Evolutionary conservation across 2,113 vertebrate genomes (phyloP), one percentile per base, ranked within the genome.

Genomic region (Oryzias celebensis): DNA sequence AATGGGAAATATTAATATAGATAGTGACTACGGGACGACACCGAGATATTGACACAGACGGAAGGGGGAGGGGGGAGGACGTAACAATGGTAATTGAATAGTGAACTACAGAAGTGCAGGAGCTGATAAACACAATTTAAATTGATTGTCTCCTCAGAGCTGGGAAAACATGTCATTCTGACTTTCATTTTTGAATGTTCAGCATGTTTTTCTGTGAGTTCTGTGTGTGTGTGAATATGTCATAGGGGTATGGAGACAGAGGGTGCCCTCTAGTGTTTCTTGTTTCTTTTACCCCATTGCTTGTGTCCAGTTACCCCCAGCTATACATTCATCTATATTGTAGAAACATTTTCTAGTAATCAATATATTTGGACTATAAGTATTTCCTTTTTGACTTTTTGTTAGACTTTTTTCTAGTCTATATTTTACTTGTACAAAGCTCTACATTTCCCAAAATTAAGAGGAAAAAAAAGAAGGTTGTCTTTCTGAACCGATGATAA

Each of bases 71-170:
- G 55, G 41, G 52, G 41, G 52, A 18, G 58, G 78, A 84, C 78
- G 79, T 74, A 81, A 83, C 75, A 80, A 71, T 73, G 80, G 80
- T 88, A 88, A 90, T 90, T 89, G 83, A 89, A 87, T 83, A 84
- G 85, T 82, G 84, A 86, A 87, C 79, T 75, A 80, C 80, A 82
- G 83, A 82, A 79, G 85, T 82, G 78, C 81, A 82, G 82, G 72
- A 76, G 75, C 80, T 88, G 88, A 88, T 89, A 86, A 87, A 88
- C 83, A 87, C 78, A 83, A 88, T 88, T 87, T 81, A 85, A 85
- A 88, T 83, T 85, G 84, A 88, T 83, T 85, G 84, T 87, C 80
- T 87, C 80, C 78, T 78, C 62, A 73, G 82, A 78, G 77, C 84
- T 81, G 71, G 70, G 78, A 87, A 83, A 87, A 86, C 81, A 80